These are phyloP conservation scores for Bathynomus jamesi DNA, from an alignment of 1,140 invertebrate genomes.

Conservation along the genomic window DNA sequence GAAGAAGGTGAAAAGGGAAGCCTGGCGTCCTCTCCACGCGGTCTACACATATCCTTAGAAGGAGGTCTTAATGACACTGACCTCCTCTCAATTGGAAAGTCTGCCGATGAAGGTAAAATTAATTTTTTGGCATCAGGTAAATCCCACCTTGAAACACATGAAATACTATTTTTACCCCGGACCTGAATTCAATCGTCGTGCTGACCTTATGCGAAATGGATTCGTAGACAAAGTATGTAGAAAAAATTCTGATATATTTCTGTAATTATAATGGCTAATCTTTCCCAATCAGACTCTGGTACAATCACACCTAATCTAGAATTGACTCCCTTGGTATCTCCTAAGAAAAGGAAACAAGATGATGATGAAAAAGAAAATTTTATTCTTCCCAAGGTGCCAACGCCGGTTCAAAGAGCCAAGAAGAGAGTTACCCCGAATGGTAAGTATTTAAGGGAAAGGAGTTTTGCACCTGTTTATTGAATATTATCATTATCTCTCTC, in stretches of 20 bases:
- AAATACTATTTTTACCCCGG: too few species aligned
- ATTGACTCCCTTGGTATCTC: not conserved
- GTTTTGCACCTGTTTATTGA: not conserved
- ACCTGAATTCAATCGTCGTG: too few species aligned
- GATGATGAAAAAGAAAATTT: slow-evolving; percentile 31
- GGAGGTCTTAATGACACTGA: slow-evolving; percentile 43
- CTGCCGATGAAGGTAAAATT: not conserved
- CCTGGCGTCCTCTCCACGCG: slow-evolving; percentile 36
- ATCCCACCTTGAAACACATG: too few species aligned
- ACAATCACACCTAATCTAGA: not conserved
- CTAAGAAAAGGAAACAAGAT: not conserved
- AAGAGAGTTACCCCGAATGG: slow-evolving; percentile 18
- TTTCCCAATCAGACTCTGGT: not conserved
- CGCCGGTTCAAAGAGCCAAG: slow-evolving; percentile 27
- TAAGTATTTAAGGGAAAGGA: slow-evolving; percentile 17
- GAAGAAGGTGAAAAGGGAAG: not conserved
- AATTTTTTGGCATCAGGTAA: not conserved
- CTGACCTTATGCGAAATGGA: too few species aligned
- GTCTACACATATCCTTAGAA: slow-evolving; percentile 42
- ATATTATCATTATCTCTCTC: too few species aligned
- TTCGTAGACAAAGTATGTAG: too few species aligned
- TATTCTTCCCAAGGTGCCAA: slow-evolving; percentile 40
- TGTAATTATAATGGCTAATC: too few species aligned
- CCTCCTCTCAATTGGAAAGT: slow-evolving; percentile 37
- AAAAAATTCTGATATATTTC: too few species aligned